phyloP scores from a whole-genome alignment of 1,140 invertebrate species.

The Pseudomyrmex dendroicus region DNA sequence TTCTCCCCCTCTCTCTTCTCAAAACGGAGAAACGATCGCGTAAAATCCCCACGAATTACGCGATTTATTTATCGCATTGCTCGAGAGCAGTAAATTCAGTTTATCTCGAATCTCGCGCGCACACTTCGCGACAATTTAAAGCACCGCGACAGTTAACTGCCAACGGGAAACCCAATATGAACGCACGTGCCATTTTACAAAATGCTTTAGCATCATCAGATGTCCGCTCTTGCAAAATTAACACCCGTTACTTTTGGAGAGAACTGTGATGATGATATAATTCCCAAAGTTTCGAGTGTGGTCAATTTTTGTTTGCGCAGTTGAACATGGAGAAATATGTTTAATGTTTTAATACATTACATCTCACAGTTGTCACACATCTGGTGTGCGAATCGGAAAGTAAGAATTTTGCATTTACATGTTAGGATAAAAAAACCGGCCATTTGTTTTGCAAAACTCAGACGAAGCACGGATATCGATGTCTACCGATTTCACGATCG shows the following conservation, averaged over 20 bases:
- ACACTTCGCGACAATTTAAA: not conserved
- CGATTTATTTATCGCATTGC: conserved; percentile 37
- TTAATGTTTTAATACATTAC: not conserved
- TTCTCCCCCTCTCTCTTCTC: no score
- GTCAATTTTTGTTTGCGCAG: no score
- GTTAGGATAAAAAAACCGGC: no score
- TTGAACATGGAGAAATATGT: not conserved
- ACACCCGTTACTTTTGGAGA: not conserved
- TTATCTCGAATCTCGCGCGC: conserved; percentile 3
- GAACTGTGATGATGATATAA: not conserved
- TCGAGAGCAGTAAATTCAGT: conserved; percentile 14
- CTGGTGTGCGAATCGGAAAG: not conserved
- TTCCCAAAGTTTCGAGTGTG: not conserved
- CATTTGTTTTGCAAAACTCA: no score
- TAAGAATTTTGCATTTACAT: not conserved
- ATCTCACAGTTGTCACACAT: no score
- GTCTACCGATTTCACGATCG: not conserved
- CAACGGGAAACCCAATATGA: not conserved
- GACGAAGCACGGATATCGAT: not conserved
- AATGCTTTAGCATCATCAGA: no score
- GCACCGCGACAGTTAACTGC: not conserved
- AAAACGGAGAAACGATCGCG: conserved; percentile 27
- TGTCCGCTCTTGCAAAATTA: not conserved
- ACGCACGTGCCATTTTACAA: not conserved
- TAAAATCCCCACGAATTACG: conserved; percentile 34